phyloP scores from a whole-genome alignment of 2,113 vertebrate genomes.

The Syngnathus typhle region DNA sequence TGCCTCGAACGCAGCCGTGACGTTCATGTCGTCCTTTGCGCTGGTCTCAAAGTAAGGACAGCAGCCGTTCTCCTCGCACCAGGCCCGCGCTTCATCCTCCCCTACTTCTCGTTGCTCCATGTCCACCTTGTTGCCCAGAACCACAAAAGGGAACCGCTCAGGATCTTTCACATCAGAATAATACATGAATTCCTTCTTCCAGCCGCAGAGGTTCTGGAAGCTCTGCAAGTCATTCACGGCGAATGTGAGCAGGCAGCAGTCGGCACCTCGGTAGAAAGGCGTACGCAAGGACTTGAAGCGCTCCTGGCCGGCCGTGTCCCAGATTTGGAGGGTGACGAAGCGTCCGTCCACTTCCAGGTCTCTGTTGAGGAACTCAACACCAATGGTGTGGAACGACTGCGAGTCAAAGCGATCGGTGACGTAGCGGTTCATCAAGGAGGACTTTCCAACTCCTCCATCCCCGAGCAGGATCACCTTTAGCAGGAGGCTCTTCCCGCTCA shows the following conservation, averaged over 20 bases:
- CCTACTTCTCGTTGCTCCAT: conserved; percentile 82
- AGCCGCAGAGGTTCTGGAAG: conserved; percentile 90
- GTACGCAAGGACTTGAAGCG: conserved; percentile 94
- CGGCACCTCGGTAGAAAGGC: conserved; percentile 92
- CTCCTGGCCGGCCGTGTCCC: conserved; percentile 97
- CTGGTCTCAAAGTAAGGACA: conserved; percentile 96
- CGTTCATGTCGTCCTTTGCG: conserved; percentile 95
- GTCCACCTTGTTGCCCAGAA: conserved; percentile 95
- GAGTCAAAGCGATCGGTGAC: conserved; percentile 96
- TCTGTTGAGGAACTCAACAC: conserved; percentile 94
- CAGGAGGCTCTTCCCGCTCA: conserved; percentile 92
- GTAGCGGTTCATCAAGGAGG: conserved; percentile 96
- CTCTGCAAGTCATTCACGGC: conserved; percentile 91
- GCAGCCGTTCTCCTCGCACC: conserved; percentile 88
- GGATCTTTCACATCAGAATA: conserved; percentile 91
- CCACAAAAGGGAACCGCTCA: conserved; percentile 89
- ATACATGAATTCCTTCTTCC: conserved; percentile 95
- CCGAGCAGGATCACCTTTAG: conserved; percentile 94
- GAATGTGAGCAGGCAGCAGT: conserved; percentile 97
- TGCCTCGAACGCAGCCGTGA: conserved; percentile 89
- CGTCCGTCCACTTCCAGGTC: conserved; percentile 93
- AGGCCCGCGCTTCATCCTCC: conserved; percentile 82
- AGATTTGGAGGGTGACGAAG: conserved; percentile 94
- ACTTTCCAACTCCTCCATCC: conserved; percentile 94
- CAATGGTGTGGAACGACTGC: conserved; percentile 95